A percentile compares a stretch with the other conserved stretches of the same genome.
Conservation (phyloP, 2,888 invertebrate species). For the Nasonia oneida region DNA sequence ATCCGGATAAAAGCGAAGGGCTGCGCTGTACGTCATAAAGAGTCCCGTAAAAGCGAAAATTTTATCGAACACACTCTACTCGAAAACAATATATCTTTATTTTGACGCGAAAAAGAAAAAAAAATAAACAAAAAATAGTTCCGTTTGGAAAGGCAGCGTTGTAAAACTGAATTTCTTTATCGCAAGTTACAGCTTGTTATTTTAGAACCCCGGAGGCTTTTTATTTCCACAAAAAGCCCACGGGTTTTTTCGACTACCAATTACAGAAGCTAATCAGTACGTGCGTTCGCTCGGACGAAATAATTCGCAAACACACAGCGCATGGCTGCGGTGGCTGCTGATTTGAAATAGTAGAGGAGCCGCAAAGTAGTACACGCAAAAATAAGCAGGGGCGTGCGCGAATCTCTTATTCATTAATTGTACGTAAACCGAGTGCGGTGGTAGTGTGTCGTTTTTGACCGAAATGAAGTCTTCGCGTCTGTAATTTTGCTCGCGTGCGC, state of each 20-base stretch:
- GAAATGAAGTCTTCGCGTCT: conserved; percentile 13
- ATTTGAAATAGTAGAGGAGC: not conserved
- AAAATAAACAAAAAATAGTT: not conserved
- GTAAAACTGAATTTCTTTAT: too few relatives aligned
- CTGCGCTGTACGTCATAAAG: not conserved
- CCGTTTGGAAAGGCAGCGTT: too few relatives aligned
- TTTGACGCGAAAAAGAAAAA: not conserved
- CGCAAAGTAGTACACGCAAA: not conserved
- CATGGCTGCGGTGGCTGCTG: not conserved
- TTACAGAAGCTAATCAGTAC: not conserved
- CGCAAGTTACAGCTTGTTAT: not conserved
- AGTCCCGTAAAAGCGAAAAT: not conserved
- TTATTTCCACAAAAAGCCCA: not conserved
- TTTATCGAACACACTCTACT: not conserved
- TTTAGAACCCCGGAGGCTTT: too few relatives aligned
- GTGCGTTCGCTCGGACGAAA: not conserved
- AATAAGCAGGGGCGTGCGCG: not conserved
- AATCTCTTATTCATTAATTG: conserved; percentile 38
- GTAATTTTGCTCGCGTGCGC: conserved; percentile 13
- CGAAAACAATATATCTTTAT: not conserved
- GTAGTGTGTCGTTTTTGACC: not conserved
- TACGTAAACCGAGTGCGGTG: not conserved
- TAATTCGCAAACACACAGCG: not conserved
- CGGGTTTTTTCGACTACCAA: not conserved
- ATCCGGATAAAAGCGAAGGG: not conserved